Conservation (phyloP, 2,113 vertebrate genomes). For the Lethenteron camtschaticum region DNA sequence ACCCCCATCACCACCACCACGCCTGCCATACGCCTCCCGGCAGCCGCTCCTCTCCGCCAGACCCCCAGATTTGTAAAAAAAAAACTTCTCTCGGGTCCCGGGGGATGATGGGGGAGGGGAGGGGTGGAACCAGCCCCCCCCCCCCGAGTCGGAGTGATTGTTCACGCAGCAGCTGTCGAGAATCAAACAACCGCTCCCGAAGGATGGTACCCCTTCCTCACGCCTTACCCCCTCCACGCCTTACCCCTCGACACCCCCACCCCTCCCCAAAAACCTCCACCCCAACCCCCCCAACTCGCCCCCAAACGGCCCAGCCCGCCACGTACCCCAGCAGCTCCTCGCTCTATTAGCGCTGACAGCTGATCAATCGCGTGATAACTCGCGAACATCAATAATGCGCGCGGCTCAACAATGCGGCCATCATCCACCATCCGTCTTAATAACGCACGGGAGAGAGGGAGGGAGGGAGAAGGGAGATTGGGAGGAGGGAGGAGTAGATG, state of each 20-base stretch:
- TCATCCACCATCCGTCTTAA: constrained; percentile 99
- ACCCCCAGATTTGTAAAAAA: neutral
- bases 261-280: neutral
- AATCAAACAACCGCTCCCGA: neutral
- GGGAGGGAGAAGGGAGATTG: constrained; percentile 22
- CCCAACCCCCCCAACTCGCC: constrained; percentile 34
- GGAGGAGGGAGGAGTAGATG: constrained; percentile 14
- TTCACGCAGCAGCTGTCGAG: constrained; percentile 3
- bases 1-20: too few species aligned
- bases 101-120: neutral
- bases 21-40: neutral
- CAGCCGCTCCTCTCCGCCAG: neutral
- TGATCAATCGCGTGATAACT: constrained; percentile 99
- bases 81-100: neutral
- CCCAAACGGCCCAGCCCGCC: constrained; percentile 90
- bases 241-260: too few species aligned
- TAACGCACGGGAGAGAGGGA: constrained; percentile 34
- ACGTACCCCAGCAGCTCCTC: constrained; percentile 42
- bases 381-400: constrained; percentile 96
- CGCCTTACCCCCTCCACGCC: neutral
- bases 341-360: constrained; percentile 98
- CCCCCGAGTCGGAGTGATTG: neutral
- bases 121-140: too few species aligned
- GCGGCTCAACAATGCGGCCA: constrained; percentile 99
- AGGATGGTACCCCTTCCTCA: neutral